phyloP scores from a whole-genome alignment of 2,797 vertebrate genomes.

The Chiloscyllium punctatum region DNA sequence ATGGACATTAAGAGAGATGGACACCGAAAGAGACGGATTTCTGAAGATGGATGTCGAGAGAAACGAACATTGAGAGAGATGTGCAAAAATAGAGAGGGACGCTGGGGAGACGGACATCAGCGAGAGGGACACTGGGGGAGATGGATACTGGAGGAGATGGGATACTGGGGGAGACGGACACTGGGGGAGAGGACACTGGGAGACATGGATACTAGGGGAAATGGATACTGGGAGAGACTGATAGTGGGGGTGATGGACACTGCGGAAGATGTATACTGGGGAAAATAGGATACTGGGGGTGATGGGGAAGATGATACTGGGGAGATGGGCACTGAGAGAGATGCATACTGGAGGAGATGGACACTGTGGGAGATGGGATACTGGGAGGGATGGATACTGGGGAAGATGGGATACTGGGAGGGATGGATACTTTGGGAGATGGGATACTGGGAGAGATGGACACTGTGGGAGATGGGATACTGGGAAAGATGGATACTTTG shows the following conservation, averaged over 20 bases:
- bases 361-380: not conserved
- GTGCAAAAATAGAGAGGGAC: too few relatives aligned
- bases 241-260: not conserved
- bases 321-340: not conserved
- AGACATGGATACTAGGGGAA: too few relatives aligned
- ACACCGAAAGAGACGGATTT: not conserved
- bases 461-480: too few relatives aligned
- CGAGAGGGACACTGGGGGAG: not conserved
- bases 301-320: too few relatives aligned
- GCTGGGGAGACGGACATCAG: too few relatives aligned
- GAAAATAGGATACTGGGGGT: too few relatives aligned
- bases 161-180: not conserved
- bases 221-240: not conserved
- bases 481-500: not conserved
- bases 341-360: not conserved
- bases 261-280: too few relatives aligned
- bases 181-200: too few relatives aligned
- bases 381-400: not conserved
- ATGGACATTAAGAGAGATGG: not conserved
- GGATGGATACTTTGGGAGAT: not conserved
- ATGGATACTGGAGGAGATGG: too few relatives aligned
- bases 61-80: not conserved
- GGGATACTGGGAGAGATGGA: not conserved
- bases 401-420: too few relatives aligned
- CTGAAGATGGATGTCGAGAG: not conserved